phyloP scores from a whole-genome alignment of 2,888 invertebrate species.

The Trachelus stipa region DNA sequence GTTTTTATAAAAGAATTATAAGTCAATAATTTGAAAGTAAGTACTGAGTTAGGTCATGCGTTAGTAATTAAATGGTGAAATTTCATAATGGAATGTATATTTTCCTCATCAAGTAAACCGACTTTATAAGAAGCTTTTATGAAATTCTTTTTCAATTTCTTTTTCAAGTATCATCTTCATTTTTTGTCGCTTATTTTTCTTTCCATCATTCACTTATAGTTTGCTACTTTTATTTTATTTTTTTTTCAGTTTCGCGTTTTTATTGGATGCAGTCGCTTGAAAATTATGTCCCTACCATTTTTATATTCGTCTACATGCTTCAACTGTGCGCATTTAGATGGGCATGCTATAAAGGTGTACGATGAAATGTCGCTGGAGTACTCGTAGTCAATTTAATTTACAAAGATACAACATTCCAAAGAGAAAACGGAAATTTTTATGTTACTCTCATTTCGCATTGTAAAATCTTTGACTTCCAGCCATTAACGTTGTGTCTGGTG shows the following conservation, averaged over 20 bases:
- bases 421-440: too few species aligned
- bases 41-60: neutral
- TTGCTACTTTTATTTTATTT: neutral
- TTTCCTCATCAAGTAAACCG: neutral
- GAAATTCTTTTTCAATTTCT: neutral
- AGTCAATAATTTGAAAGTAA: neutral
- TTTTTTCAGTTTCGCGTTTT: fast-evolving
- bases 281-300: too few species aligned
- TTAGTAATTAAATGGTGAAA: neutral
- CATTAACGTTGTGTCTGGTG: too few species aligned
- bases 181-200: neutral
- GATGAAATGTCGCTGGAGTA: too few species aligned
- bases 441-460: too few species aligned
- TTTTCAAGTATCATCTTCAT: neutral
- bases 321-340: too few species aligned
- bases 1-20: neutral
- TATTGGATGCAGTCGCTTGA: neutral
- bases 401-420: too few species aligned
- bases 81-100: neutral
- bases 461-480: too few species aligned
- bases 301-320: too few species aligned
- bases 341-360: too few species aligned
- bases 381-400: too few species aligned
- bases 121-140: neutral
- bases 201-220: neutral